Conservation (phyloP, 2,888 invertebrate species). For the Hyppa rectilinea region DNA sequence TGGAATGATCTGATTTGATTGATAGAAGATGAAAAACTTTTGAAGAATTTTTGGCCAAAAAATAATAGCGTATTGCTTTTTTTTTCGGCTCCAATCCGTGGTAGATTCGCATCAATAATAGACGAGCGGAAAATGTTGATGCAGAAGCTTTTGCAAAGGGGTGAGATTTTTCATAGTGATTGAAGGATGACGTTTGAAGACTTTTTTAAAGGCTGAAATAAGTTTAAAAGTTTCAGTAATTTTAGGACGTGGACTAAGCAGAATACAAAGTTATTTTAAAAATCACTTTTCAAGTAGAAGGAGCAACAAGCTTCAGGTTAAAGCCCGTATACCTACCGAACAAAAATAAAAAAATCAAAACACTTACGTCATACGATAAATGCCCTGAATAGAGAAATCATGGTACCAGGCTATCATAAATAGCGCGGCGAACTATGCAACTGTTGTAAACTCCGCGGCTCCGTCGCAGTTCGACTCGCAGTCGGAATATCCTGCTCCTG, state of each 20-base stretch:
- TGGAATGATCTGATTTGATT: conserved; percentile 11
- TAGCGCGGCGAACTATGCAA: conserved; percentile 59
- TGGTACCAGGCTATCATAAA: conserved; percentile 65
- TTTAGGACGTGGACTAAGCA: neutral
- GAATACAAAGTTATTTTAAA: neutral
- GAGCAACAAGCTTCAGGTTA: neutral
- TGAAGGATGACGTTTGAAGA: too few relatives aligned
- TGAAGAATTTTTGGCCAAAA: neutral
- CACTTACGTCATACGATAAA: conserved; percentile 39
- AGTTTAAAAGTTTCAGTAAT: neutral
- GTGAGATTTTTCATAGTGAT: neutral
- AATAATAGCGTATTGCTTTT: neutral
- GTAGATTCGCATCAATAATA: neutral
- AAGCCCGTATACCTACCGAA: neutral
- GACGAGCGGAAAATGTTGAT: neutral
- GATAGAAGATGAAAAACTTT: neutral
- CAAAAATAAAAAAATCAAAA: conserved; percentile 5
- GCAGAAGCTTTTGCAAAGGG: neutral
- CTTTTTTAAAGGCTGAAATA: neutral
- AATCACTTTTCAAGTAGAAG: neutral
- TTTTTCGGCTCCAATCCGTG: neutral
- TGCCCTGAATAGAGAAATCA: conserved; percentile 52
- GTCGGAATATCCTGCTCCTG: conserved; percentile 80
- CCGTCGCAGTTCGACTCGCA: conserved; percentile 73
- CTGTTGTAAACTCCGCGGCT: conserved; percentile 70